Evolutionary conservation across 2,797 vertebrate genomes (phyloP), one percentile per base, ranked within the genome.

Genomic region (Argyrosomus regius): DNA sequence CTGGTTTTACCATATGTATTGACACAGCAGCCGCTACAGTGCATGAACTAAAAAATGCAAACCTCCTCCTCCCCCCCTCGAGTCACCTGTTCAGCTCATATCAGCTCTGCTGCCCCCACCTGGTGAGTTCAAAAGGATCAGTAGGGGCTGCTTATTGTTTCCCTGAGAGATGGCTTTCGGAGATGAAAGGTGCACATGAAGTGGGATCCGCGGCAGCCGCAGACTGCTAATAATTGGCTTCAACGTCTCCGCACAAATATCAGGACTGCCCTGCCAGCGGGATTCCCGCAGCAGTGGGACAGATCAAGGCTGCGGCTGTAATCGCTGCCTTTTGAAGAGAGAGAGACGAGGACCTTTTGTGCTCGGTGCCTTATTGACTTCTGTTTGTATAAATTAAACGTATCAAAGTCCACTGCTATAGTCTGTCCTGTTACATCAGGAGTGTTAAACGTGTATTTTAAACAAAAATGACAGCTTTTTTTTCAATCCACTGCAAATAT

Each of bases 111-210:
- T 81, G 77, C 86, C 90, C 82, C 85, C 91, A 81, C 85, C 88
- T 85, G 87, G 86, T 68, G 88, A 77, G 85, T 88, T 90, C 72
- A 89, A 88, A 90, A 74, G 84, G 41, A 54, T 41, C 35, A 39
- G 35, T 2, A 39, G 68, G 76, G 46, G 3, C 70, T 72, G 72
- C 26, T 79, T 75, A 91, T 91, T 92, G 89, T 90, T 84, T 87
- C 86, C 82, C 24, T 80, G 71, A 85, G 79, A 86, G 86, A 91
- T 88, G 82, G 72, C 53, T 81, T 78, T 76, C 78, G 52, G 80
- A 94, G 88, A 92, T 92, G 90, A 93, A 91, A 91, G 90, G 57
- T 84, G 60, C 63, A 84, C 85, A 87, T 89, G 77, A 85, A 88
- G 69, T 85, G 83, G 83, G 75, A 80, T 75, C 72, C 80, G 3